Evolutionary conservation across 37 sponge, comb jelly and placozoan genomes (phyloP).

Genomic region (Halisarca cf. caerulea): DNA sequence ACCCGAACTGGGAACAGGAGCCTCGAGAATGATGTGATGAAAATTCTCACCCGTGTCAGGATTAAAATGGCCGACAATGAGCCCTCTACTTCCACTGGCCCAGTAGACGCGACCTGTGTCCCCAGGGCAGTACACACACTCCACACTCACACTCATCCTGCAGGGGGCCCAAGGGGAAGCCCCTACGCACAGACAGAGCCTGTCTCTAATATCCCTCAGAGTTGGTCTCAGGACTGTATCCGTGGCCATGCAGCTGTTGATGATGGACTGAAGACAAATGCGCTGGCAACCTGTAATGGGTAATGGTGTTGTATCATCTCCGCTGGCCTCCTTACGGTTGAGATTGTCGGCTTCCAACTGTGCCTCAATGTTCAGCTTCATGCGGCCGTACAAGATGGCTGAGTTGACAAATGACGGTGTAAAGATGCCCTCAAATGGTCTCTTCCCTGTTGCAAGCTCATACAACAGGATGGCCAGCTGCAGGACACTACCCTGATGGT

Average conservation of each 20-base stretch:
- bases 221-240: conserved; percentile 11
- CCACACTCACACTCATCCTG: conserved; percentile 57
- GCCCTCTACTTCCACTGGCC: conserved; percentile 81
- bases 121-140: conserved; percentile 56
- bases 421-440: conserved; percentile 67
- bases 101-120: conserved; percentile 66
- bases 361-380: conserved; percentile 72
- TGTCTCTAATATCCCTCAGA: conserved; percentile 17
- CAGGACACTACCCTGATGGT: conserved; percentile 60
- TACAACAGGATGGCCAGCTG: conserved; percentile 70
- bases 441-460: conserved; percentile 69
- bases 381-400: conserved; percentile 40
- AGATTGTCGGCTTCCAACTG: conserved; percentile 12
- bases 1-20: conserved; percentile 70
- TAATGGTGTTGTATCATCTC: neutral
- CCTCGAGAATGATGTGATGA: conserved; percentile 61
- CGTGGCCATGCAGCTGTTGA: conserved; percentile 42
- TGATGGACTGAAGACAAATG: conserved; percentile 69
- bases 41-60: conserved; percentile 45
- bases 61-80: conserved; percentile 72
- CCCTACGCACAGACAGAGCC: conserved; percentile 79
- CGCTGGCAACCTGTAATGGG: conserved; percentile 62
- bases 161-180: conserved; percentile 67
- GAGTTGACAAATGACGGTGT: conserved; percentile 44
- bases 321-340: neutral